Evolutionary conservation across 92 coral and sea anemone genomes (phyloP).

Genomic region (Epizoanthus illoricatus): DNA sequence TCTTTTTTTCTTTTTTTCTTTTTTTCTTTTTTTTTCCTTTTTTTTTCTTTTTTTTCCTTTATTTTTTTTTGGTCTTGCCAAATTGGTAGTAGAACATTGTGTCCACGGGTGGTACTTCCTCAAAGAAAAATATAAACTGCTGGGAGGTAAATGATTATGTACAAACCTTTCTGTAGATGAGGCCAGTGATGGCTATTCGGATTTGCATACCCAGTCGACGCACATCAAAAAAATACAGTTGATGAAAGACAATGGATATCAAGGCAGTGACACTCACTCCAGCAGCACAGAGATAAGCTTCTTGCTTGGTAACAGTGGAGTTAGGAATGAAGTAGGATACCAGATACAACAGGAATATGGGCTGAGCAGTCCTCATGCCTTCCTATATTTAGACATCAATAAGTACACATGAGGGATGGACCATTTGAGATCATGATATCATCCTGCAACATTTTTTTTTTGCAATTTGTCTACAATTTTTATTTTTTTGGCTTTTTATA

Average conservation of each 20-base stretch:
- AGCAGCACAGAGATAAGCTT: constrained; percentile 68
- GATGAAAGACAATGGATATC: constrained; percentile 60
- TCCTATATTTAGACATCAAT: constrained; percentile 44
- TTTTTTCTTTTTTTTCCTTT: no score
- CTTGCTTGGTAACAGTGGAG: constrained; percentile 47
- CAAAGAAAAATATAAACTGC: background rate
- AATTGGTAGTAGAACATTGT: no score
- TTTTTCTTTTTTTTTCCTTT: no score
- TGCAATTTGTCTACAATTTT: no score
- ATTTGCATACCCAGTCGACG: constrained; percentile 76
- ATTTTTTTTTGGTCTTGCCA: no score
- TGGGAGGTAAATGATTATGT: background rate
- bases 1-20: no score
- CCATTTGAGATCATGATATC: no score
- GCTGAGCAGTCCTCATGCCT: constrained; percentile 53
- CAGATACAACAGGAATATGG: constrained; percentile 64
- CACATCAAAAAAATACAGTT: constrained; percentile 56
- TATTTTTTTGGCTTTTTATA: no score
- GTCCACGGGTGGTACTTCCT: background rate
- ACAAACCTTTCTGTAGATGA: constrained; percentile 74
- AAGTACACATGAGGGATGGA: no score
- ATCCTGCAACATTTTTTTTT: background rate
- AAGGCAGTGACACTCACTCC: constrained; percentile 49
- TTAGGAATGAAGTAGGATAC: constrained; percentile 70
- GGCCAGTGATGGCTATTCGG: constrained; percentile 65